Evolutionary conservation across 2,888 invertebrate genomes (phyloP), one percentile per base, ranked within the genome.

Genomic region (Stenodema calcarata): DNA sequence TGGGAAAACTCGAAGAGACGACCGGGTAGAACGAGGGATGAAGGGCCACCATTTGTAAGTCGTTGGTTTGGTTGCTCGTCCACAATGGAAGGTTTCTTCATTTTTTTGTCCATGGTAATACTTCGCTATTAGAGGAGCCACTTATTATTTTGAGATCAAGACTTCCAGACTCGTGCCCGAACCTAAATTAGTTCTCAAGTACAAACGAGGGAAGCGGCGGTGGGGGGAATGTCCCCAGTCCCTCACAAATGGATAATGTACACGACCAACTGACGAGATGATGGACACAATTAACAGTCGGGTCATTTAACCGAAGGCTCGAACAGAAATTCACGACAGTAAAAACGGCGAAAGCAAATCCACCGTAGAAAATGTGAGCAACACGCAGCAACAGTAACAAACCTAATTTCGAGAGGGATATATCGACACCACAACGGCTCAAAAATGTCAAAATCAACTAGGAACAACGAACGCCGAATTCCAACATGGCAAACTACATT

Each of bases 131-230:
- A 78, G 78, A 44, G 78, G 41, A 35, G 50, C 80, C 80, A 80
- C 80, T 80, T 80, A 80, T 80, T 80, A 80, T 80, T 80, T 80
- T 80, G 50, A 80, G 62, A 80, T 80, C 80, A 80, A 80, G 80
- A 35, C 80, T 80, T 23, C 54, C 12, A 78, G 78, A 80, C 80
- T 80, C 80, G 80, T 80, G 80, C 80, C 80, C 35, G 16, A 18
- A 78, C 41, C 41, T 18, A 44, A 78, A 78, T 78, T 78, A 78
- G 35, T 42, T 73, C 35, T n/a, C 30, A 62, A 62, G 11, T 18
- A 27, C 62, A 62, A 62, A 62, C 62, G 62, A 62, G 18, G 62
- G 62, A 23, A 7, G 62, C 23, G n/a, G n/a, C n/a, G n/a, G n/a
- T n/a, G 16, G 23, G 62, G 50, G 50, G 14, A 6, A 16, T 50